Conservation (phyloP, 1,140 invertebrate genomes). For the Dinoponera quadriceps region DNA sequence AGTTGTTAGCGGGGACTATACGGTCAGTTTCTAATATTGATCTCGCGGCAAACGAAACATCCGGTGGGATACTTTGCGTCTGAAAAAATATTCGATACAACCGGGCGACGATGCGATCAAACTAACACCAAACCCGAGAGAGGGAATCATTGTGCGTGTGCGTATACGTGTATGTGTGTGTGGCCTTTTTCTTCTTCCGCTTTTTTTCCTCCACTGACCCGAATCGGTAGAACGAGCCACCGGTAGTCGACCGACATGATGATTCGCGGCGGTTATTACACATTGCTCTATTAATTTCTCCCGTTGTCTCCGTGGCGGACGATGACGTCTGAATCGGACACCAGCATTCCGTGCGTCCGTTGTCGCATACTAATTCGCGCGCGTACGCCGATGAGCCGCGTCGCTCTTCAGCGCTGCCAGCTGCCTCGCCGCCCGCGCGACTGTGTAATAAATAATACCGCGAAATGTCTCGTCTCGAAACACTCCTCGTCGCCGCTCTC, state of each 20-base stretch:
- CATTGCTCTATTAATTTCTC: constrained; percentile 62
- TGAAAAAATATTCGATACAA: too few relatives aligned
- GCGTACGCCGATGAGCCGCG: constrained; percentile 39
- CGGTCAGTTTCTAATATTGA: too few relatives aligned
- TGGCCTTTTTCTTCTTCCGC: too few relatives aligned
- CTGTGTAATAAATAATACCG: constrained; percentile 72
- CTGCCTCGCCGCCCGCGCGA: not conserved
- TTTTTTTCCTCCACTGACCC: too few relatives aligned
- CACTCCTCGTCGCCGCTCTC: not conserved
- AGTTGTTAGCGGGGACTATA: too few relatives aligned
- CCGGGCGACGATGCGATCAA: too few relatives aligned
- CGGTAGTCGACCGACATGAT: constrained; percentile 23
- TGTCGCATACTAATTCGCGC: constrained; percentile 51
- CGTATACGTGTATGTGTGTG: too few relatives aligned
- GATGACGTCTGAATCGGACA: constrained; percentile 61
- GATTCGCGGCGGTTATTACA: constrained; percentile 53
- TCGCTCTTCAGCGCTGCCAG: constrained; percentile 13
- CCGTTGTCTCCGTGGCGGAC: constrained; percentile 50
- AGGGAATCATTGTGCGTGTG: too few relatives aligned
- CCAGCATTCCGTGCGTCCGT: constrained; percentile 41
- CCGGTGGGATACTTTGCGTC: too few relatives aligned
- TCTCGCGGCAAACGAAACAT: too few relatives aligned
- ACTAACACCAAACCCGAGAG: too few relatives aligned
- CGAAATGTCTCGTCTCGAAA: constrained; percentile 22
- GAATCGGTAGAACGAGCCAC: too few relatives aligned